A percentile compares a stretch with the other conserved stretches of the same genome.
These are phyloP conservation scores for Fragum fragum DNA, from an alignment of 2,888 invertebrate species.

Conservation along the genomic window DNA sequence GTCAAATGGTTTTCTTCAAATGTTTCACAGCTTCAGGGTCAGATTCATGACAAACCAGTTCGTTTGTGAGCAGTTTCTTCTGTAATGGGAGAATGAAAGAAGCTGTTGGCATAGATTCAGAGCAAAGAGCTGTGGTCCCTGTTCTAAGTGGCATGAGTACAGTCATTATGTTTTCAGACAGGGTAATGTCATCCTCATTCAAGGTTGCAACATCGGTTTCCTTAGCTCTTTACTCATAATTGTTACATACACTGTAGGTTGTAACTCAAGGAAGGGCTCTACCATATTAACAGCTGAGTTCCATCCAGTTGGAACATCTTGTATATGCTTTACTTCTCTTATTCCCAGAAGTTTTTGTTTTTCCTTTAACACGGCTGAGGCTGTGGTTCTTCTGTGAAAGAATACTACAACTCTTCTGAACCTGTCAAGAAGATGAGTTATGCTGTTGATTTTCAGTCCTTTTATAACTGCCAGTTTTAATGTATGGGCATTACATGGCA, in stretches of 20 bases:
- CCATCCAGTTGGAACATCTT: conserved; percentile 53
- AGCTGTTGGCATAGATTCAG: too few relatives aligned
- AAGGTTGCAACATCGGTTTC: too few relatives aligned
- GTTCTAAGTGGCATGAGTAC: too few relatives aligned
- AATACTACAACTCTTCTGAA: conserved; percentile 41
- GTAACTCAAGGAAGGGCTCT: too few relatives aligned
- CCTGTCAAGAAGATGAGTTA: conserved; percentile 42
- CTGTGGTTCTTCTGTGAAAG: conserved; percentile 43
- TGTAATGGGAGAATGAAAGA: conserved; percentile 52
- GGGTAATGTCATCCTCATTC: conserved; percentile 37
- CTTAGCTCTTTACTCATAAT: conserved; percentile 32
- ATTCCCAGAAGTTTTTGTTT: conserved; percentile 42
- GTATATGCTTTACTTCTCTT: conserved; percentile 36
- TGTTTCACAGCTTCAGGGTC: too few relatives aligned
- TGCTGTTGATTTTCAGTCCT: conserved; percentile 29
- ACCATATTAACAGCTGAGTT: too few relatives aligned
- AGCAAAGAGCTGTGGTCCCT: too few relatives aligned
- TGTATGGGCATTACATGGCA: too few relatives aligned
- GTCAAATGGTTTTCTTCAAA: conserved; percentile 36
- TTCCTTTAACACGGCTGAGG: too few relatives aligned
- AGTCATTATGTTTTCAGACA: conserved; percentile 35
- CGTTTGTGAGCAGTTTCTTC: conserved; percentile 49
- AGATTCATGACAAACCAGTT: conserved; percentile 17
- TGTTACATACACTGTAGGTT: too few relatives aligned
- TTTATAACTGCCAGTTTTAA: conserved; percentile 47